phyloP scores from a whole-genome alignment of 2,113 vertebrate species.

The Lamprotornis superbus region DNA sequence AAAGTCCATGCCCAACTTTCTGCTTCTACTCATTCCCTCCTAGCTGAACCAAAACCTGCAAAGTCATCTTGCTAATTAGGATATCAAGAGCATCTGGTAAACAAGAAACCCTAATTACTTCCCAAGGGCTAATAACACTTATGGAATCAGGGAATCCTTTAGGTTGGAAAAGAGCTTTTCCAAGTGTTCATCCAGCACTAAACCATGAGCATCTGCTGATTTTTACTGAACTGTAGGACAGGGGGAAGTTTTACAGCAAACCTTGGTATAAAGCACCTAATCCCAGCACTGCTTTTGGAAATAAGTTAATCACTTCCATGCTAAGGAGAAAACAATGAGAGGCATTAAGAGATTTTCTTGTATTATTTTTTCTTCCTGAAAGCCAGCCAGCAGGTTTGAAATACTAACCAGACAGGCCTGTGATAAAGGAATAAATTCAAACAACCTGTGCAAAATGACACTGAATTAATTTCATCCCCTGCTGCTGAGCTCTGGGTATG shows the following conservation, averaged over 20 bases:
- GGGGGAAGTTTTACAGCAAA: neutral
- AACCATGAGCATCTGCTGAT: neutral
- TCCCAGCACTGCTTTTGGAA: neutral
- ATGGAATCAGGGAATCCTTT: neutral
- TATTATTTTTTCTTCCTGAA: neutral
- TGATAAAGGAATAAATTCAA: neutral
- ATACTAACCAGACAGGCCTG: neutral
- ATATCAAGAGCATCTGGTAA: neutral
- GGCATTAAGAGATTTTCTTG: neutral
- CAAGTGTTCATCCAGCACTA: neutral
- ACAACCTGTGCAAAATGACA: neutral
- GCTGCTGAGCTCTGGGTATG: neutral
- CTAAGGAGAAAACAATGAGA: conserved; percentile 32
- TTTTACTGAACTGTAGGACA: neutral
- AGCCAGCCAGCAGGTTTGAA: neutral
- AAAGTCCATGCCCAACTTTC: neutral
- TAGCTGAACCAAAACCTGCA: neutral
- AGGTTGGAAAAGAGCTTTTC: neutral
- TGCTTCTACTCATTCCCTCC: neutral
- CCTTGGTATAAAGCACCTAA: neutral
- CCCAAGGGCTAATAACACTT: neutral
- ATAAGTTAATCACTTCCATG: neutral
- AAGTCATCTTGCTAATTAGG: neutral
- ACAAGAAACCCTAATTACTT: neutral
- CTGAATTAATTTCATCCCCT: neutral